phyloP scores from a whole-genome alignment of 2,888 invertebrate species.

The Apodemia duryi region DNA sequence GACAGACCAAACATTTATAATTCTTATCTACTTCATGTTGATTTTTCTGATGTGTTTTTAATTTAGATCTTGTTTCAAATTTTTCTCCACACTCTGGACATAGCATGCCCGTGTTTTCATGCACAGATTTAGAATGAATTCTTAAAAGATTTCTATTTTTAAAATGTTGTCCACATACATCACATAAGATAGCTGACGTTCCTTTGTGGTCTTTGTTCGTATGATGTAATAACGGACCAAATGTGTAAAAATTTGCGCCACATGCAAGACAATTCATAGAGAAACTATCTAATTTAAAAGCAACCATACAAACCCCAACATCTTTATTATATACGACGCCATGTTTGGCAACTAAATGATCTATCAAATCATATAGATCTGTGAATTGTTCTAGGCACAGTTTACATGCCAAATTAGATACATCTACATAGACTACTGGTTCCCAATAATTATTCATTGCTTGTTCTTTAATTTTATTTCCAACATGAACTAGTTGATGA shows the following conservation, averaged over 20 bases:
- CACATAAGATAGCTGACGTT: constrained; percentile 60
- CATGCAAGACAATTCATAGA: constrained; percentile 57
- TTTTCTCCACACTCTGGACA: constrained; percentile 68
- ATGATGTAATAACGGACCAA: constrained; percentile 61
- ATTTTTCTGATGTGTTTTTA: constrained; percentile 68
- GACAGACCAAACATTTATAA: constrained; percentile 70
- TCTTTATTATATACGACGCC: constrained; percentile 58
- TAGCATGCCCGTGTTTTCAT: constrained; percentile 54
- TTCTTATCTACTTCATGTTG: constrained; percentile 68
- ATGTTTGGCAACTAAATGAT: constrained; percentile 57
- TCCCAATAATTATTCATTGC: constrained; percentile 71
- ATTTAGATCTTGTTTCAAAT: constrained; percentile 68
- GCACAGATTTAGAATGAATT: constrained; percentile 56
- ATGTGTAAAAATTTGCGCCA: constrained; percentile 58
- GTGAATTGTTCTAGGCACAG: constrained; percentile 49
- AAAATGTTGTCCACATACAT: constrained; percentile 66
- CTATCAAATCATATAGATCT: constrained; percentile 59
- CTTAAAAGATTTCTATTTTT: constrained; percentile 55
- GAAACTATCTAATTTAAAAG: constrained; percentile 61
- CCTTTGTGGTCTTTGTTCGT: constrained; percentile 71
- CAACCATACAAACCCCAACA: constrained; percentile 61
- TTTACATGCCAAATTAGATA: constrained; percentile 54
- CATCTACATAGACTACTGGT: constrained; percentile 59
- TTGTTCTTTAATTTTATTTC: constrained; percentile 51
- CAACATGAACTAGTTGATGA: constrained; percentile 51